Evolutionary conservation across 2,888 invertebrate species (phyloP).

Genomic region (Autographa pulchrina): DNA sequence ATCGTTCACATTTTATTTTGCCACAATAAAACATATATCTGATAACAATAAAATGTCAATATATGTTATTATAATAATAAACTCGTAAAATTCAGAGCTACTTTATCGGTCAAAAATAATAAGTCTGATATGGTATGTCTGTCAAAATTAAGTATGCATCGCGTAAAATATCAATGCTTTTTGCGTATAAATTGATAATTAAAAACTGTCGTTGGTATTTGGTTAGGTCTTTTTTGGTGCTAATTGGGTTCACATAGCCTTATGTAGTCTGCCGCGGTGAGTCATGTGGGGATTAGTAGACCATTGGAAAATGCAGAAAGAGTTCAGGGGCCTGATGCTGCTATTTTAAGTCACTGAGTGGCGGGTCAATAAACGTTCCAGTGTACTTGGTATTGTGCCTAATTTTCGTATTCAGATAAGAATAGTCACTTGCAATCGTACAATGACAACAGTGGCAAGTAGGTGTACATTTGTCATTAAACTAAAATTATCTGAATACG

Average conservation of each 20-base stretch:
- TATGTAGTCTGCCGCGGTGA: too few species aligned
- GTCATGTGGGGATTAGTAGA: too few species aligned
- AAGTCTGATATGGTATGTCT: background rate
- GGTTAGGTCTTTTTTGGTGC: background rate
- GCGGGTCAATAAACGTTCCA: too few species aligned
- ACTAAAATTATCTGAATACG: too few species aligned
- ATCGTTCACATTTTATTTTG: background rate
- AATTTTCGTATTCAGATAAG: too few species aligned
- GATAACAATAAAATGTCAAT: constrained; percentile 14
- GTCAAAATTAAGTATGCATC: constrained; percentile 3
- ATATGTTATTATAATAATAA: constrained; percentile 2
- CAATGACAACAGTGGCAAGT: too few species aligned
- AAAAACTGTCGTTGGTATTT: background rate
- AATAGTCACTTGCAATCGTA: too few species aligned
- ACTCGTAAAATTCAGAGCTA: background rate
- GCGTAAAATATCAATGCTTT: constrained; percentile 8
- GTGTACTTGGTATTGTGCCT: too few species aligned
- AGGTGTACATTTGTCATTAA: too few species aligned
- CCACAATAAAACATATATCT: background rate
- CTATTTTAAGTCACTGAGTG: too few species aligned
- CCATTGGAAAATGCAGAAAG: too few species aligned
- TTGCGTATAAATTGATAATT: background rate
- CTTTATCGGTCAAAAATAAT: constrained; percentile 8
- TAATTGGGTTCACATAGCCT: background rate
- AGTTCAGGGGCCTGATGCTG: too few species aligned